Base-by-base conservation (phyloP, 2,888 invertebrate genomes). In the Strigamia maritima region DNA sequence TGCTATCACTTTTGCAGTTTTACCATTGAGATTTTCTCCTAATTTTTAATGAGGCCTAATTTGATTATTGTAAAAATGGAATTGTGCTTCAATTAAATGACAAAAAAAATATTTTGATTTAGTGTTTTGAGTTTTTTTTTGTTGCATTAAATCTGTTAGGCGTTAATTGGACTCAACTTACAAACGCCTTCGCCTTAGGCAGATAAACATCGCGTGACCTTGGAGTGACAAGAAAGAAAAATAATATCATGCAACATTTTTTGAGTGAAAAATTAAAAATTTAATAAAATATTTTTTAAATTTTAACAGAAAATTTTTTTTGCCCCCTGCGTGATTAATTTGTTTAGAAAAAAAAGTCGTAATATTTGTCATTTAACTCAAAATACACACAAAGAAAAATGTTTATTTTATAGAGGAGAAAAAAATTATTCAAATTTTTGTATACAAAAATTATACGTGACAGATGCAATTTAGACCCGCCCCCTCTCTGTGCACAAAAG, bases 161-260 rank as follows among this genome's bases (percentile, higher is more conserved):
- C 70, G 70, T 70, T 70, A 70, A 70, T 70, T 70, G 70, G 70
- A 70, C 70, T 70, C 70, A 70, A 70, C 70, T 70, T 70, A 70
- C 70, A 70, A 54, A 70, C 70, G 70, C 70, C 70, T 70, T 70
- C 70, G 70, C 70, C 70, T 70, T 14, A 70, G 70, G 70, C 70
- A 70, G 70, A 70, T 70, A 70, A 70, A 70, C 70, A 70, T 70
- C 70, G 70, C 70, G 70, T 70, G 70, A 70, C 70, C 70, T 70
- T 70, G 26, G 70, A 16, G 16, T 26, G 24, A n/a, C 12, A 70
- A 28, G 28, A 26, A 70, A 70, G 24, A 70, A 70, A 70, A 28
- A 70, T 26, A 28, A 70, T 70, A 70, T 28, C 70, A 28, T 70
- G 70, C 54, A 54, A 54, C 54, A 54, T 70, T 65, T n/a, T 65